phyloP scores from a whole-genome alignment of 1,140 invertebrate species.

The Asbolus verrucosus region DNA sequence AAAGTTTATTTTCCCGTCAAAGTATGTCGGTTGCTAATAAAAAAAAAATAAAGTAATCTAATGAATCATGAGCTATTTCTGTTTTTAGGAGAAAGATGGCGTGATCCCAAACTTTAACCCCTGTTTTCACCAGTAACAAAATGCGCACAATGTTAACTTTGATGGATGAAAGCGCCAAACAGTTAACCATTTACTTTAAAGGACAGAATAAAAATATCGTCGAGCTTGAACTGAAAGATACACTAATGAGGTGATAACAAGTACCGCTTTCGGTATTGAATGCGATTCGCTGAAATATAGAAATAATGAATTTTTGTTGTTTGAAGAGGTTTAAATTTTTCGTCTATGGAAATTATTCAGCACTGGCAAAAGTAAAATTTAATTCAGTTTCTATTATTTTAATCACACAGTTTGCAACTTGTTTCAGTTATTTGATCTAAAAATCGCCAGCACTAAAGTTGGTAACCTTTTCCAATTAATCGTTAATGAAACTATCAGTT shows the following conservation, averaged over 20 bases:
- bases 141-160: constrained; percentile 64
- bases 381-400: too few relatives aligned
- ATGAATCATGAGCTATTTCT: too few relatives aligned
- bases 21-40: too few relatives aligned
- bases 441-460: not conserved
- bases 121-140: constrained; percentile 66
- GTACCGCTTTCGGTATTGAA: constrained; percentile 69
- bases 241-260: constrained; percentile 72
- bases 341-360: constrained; percentile 1
- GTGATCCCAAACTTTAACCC: constrained; percentile 63
- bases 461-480: constrained; percentile 1
- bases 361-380: too few relatives aligned
- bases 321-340: constrained; percentile 14
- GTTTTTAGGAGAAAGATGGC: constrained; percentile 67
- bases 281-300: constrained; percentile 69
- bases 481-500: constrained; percentile 2
- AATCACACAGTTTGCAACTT: too few relatives aligned
- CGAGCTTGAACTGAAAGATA: constrained; percentile 69
- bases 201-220: constrained; percentile 45
- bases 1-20: too few relatives aligned
- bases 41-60: too few relatives aligned
- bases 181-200: constrained; percentile 46
- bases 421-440: constrained; percentile 15
- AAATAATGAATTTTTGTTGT: constrained; percentile 67
- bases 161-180: constrained; percentile 53